Percentiles rank a stretch among this genome's conserved stretches.
Evolutionary conservation across 2,797 vertebrate species (phyloP).

Genomic region (Numenius phaeopus): DNA sequence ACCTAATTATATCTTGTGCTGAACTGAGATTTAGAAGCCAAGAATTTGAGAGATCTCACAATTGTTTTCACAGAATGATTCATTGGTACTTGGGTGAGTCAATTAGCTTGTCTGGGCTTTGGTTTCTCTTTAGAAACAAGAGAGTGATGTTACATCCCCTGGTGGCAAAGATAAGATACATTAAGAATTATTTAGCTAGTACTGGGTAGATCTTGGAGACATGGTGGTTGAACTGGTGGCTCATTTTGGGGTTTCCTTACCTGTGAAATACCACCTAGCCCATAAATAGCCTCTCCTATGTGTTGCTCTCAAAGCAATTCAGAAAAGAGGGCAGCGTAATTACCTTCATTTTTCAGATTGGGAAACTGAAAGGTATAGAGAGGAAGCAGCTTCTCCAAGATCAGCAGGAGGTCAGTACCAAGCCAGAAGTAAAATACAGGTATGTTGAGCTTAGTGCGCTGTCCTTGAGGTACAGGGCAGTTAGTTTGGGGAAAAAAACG

Average conservation of each 20-base stretch:
- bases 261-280: neutral
- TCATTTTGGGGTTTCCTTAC: neutral
- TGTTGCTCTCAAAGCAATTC: constrained; percentile 23
- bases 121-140: constrained; percentile 29
- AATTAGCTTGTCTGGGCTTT: constrained; percentile 30
- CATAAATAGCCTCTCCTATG: neutral
- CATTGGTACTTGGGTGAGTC: constrained; percentile 31
- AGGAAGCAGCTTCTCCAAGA: constrained; percentile 22
- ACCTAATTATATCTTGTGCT: constrained; percentile 45
- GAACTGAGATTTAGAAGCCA: constrained; percentile 36
- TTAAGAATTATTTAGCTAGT: neutral
- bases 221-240: neutral
- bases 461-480: neutral
- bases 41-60: constrained; percentile 30
- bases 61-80: constrained; percentile 49
- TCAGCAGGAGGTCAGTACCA: neutral
- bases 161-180: neutral
- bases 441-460: neutral
- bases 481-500: neutral
- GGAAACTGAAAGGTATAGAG: constrained; percentile 18
- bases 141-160: neutral
- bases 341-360: constrained; percentile 16
- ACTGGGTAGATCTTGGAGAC: neutral
- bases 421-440: neutral
- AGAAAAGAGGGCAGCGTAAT: constrained; percentile 57